These are phyloP conservation scores for Zoanthus sociatus DNA, from an alignment of 92 coral and sea anemone species.

Conservation along the genomic window DNA sequence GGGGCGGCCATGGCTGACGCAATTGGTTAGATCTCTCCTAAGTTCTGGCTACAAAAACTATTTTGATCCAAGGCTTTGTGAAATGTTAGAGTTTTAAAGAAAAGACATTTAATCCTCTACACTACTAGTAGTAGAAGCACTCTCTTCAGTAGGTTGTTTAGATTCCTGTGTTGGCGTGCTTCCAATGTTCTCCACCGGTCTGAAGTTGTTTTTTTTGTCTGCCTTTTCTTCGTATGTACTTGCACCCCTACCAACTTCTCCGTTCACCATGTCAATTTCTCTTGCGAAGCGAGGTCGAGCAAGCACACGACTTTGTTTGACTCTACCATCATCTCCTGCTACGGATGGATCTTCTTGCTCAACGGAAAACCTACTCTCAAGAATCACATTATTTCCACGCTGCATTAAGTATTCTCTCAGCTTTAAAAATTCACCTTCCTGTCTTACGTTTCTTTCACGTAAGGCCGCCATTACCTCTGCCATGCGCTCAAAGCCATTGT, in stretches of 20 bases:
- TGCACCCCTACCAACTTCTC: not conserved
- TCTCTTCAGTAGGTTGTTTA: constrained; percentile 8
- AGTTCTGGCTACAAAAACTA: no score
- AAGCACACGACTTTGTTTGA: no score
- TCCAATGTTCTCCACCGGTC: constrained; percentile 29
- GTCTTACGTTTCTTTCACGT: constrained; percentile 5
- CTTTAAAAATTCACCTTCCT: constrained; percentile 6
- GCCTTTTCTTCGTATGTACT: constrained; percentile 21
- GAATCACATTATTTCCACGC: not conserved
- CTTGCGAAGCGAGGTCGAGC: not conserved
- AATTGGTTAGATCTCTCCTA: no score
- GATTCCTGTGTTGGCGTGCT: constrained; percentile 21
- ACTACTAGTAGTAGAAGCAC: not conserved
- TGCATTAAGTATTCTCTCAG: constrained; percentile 2
- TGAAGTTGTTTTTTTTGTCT: not conserved
- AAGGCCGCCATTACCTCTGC: constrained; percentile 9
- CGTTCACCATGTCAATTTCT: not conserved
- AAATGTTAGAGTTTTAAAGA: no score
- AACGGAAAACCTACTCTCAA: no score
- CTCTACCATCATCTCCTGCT: not conserved
- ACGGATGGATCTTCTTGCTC: not conserved
- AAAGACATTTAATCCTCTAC: not conserved
- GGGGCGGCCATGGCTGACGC: no score
- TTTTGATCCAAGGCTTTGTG: no score
- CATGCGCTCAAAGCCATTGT: constrained; percentile 4